A percentile compares a stretch with the other conserved stretches of the same genome.
phyloP scores from a whole-genome alignment of 2,113 vertebrate genomes.

The Mola mola region DNA sequence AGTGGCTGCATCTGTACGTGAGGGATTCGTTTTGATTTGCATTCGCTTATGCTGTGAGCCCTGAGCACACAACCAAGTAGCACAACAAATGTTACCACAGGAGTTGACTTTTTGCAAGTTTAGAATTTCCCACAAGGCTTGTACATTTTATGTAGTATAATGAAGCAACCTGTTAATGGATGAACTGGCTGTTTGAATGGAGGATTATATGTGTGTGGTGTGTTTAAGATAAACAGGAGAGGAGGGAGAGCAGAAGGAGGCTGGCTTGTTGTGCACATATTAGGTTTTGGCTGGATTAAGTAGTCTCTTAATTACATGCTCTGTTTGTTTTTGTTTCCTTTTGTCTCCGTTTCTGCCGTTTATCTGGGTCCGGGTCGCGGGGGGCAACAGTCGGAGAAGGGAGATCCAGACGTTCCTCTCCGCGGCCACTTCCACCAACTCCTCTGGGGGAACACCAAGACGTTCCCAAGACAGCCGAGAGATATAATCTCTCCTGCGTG shows the following conservation, averaged over 20 bases:
- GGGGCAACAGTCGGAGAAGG: no score
- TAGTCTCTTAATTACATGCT: conserved; percentile 71
- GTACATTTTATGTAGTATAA: conserved; percentile 28
- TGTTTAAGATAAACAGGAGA: conserved; percentile 43
- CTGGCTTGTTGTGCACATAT: conserved; percentile 21
- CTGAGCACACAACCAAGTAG: background rate
- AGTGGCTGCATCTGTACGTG: conserved; percentile 22
- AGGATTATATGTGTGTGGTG: conserved; percentile 30
- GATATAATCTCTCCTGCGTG: no score
- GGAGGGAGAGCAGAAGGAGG: background rate
- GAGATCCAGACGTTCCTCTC: no score
- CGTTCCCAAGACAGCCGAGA: no score
- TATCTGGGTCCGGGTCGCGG: no score
- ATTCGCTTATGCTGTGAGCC: conserved; percentile 1
- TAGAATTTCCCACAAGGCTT: conserved; percentile 42
- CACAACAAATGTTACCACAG: conserved; percentile 16
- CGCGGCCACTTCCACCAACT: no score
- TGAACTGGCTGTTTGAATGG: conserved; percentile 29
- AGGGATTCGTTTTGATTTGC: conserved; percentile 16
- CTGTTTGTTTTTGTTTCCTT: no score
- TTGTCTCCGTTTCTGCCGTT: no score
- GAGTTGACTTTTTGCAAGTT: conserved; percentile 26
- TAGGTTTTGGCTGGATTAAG: conserved; percentile 56
- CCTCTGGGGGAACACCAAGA: no score
- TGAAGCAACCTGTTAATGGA: conserved; percentile 29